phyloP scores from a whole-genome alignment of 2,888 invertebrate species.

The Oscheius sp. region DNA sequence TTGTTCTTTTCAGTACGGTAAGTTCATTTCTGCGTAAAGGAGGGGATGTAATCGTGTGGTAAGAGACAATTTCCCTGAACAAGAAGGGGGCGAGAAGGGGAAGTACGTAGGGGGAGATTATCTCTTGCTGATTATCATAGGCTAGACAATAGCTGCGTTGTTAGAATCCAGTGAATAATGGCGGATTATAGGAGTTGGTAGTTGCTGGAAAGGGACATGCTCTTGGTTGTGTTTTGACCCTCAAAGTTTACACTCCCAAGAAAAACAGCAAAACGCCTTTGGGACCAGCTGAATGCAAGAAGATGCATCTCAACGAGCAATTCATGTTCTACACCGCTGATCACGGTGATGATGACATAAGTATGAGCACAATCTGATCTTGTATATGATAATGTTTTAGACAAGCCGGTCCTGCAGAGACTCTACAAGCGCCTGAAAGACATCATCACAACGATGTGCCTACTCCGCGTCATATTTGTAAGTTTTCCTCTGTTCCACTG shows the following conservation, averaged over 20 bases:
- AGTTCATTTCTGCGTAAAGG: background rate
- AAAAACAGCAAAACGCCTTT: background rate
- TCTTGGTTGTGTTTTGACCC: background rate
- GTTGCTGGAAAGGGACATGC: background rate
- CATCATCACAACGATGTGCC: background rate
- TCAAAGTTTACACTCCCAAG: conserved; percentile 7
- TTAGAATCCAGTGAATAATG: background rate
- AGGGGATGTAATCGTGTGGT: background rate
- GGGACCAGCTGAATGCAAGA: background rate
- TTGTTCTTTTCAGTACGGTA: conserved; percentile 11
- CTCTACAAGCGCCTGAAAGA: background rate
- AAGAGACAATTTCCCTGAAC: background rate
- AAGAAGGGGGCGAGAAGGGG: background rate
- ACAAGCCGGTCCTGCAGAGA: background rate
- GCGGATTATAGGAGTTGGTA: background rate
- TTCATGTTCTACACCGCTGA: conserved; percentile 12
- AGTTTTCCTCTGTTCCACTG: conserved; percentile 1
- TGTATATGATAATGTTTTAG: background rate
- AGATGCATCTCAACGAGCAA: background rate
- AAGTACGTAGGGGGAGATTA: too few relatives aligned
- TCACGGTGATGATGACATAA: background rate
- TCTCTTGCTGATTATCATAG: too few relatives aligned
- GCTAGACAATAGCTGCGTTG: background rate
- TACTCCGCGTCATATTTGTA: conserved; percentile 19
- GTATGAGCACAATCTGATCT: background rate